Base-by-base conservation (phyloP, 2,113 vertebrate species). In the Mus spicilegus region DNA sequence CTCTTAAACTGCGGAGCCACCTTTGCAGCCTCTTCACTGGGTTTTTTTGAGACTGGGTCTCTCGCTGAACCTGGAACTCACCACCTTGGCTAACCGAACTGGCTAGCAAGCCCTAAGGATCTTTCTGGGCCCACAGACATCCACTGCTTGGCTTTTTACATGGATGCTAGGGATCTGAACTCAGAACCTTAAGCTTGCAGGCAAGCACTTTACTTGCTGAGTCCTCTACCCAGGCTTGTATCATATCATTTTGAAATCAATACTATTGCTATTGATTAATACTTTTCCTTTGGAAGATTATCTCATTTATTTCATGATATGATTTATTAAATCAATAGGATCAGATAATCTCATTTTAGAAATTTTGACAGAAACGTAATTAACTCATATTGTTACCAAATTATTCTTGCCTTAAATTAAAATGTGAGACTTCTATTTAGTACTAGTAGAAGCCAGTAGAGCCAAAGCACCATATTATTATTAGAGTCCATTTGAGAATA, bases 281-380 rank as follows among this genome's bases (percentile, higher is more conserved):
- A 88, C 13, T 89, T 90, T 82, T n/a, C 14, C 14, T 91, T 84
- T 85, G 81, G 65, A 81, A 7, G 39, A 30, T 77, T 28, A 94
- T 24, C 61, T 85, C 70, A 51, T 88, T 92, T 93, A 54, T 90
- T 78, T 65, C 42, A 87, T 22, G 67, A 12, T 26, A 65, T 22
- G 30, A 69, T 51, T 63, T 9, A 70, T 89, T 78, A 91, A 91
- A 78, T 39, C 51, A 51, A 86, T 46, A 82, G 61, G 33, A 58
- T 77, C 73, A 67, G 20, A 39, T 82, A 33, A 92, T 36, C 67
- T 91, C 51, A 54, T 93, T 95, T 97, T 82, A 91, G 84, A 91
- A 89, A 95, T 91, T 87, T 81, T 22, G 39, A 20, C 33, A 95
- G 70, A 84, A 61, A 87, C 39, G 36, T 90, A 89, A 87, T 54